Evolutionary conservation across 2,888 invertebrate species (phyloP), one percentile per base, ranked within the genome.

Genomic region (Plagodis dolabraria): DNA sequence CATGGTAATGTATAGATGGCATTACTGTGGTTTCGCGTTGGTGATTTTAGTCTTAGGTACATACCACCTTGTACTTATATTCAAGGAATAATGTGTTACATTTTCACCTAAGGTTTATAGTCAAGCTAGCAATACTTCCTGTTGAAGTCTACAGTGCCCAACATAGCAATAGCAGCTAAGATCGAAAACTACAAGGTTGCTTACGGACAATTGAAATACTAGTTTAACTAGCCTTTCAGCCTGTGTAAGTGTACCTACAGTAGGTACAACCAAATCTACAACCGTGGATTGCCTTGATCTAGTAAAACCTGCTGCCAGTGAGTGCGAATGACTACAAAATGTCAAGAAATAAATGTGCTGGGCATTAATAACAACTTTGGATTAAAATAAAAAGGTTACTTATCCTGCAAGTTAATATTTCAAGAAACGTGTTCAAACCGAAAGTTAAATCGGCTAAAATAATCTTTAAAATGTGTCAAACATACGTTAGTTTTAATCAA

Each of bases 261-360:
- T 62, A 49, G 11, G 22, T 54, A 47, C 22, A 22, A 22, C 22
- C 22, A 22, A 22, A 22, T 22, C 2, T 2, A 36, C 43, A 63
- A 53, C 64, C 67, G 72, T 68, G 57, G 78, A 58, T 80, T 63
- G 63, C 80, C 80, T 80, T 80, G 80, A 77, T 80, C 80, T 75
- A 79, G 71, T 80, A 72, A 74, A 63, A 67, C 69, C 64, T 57
- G 69, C 65, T 66, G 55, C 70, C 57, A 63, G 54, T 55, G 42
- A 63, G 45, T 53, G 63, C 33, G 53, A 66, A 62, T 58, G 58
- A 57, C 55, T 53, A 60, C 67, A 72, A 73, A 75, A 69, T 68
- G 56, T 53, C 73, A 65, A 68, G 59, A 65, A 68, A 61, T 57
- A 57, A 57, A 22, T 49, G 33, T 33, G 12, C 6, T 40, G 44